Evolutionary conservation across 2,888 invertebrate genomes (phyloP).

Genomic region (Exocentrus adspersus): DNA sequence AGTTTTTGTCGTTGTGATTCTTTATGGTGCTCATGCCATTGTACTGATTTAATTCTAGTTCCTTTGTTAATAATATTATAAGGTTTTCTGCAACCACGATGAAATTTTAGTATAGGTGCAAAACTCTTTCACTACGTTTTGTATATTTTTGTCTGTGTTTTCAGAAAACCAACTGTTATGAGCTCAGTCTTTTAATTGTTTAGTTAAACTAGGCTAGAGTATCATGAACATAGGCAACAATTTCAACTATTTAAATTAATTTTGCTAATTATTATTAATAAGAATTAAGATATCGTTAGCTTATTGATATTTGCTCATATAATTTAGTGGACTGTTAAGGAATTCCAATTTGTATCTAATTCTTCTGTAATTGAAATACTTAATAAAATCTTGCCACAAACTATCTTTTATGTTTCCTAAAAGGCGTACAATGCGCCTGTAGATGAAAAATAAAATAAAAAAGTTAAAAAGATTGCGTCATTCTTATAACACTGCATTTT

Average conservation of each 20-base stretch:
- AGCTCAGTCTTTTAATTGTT: conserved; percentile 44
- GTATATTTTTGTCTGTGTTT: conserved; percentile 24
- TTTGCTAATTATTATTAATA: conserved; percentile 38
- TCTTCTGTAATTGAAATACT: neutral
- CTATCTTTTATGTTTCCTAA: neutral
- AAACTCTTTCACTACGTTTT: neutral
- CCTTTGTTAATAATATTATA: conserved; percentile 40
- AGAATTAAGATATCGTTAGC: conserved; percentile 29
- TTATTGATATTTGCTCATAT: conserved; percentile 48
- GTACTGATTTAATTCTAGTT: conserved; percentile 55
- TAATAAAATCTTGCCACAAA: neutral
- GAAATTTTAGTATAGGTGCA: neutral
- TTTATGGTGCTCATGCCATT: conserved; percentile 40
- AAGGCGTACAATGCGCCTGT: too few relatives aligned
- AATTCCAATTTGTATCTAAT: neutral
- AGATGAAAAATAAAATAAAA: too few relatives aligned
- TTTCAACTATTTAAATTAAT: conserved; percentile 23
- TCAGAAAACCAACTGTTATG: conserved; percentile 28
- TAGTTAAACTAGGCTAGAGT: conserved; percentile 46
- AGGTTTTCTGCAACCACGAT: conserved; percentile 10
- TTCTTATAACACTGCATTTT: too few relatives aligned
- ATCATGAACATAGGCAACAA: conserved; percentile 18
- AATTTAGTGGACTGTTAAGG: conserved; percentile 10
- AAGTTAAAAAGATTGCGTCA: too few relatives aligned
- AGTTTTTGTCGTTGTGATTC: conserved; percentile 76